phyloP scores from a whole-genome alignment of 2,797 vertebrate species.

The Acanthurus tractus region DNA sequence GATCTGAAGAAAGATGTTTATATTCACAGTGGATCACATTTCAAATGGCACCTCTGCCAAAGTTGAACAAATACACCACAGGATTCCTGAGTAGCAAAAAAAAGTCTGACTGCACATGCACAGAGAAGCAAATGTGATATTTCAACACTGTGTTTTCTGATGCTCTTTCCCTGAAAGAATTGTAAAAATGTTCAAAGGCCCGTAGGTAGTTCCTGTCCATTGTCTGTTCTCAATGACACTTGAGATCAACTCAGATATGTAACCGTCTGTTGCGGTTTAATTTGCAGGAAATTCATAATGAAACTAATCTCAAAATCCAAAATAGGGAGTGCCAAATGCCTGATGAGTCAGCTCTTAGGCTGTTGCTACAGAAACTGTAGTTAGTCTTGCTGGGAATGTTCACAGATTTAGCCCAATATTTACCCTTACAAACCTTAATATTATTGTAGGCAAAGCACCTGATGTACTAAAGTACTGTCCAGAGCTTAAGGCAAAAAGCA shows the following conservation, averaged over 20 bases:
- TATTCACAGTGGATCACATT: constrained; percentile 76
- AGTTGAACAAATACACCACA: constrained; percentile 70
- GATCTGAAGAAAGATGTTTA: constrained; percentile 77
- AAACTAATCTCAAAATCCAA: constrained; percentile 39
- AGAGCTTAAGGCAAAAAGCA: constrained; percentile 1
- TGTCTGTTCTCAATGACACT: constrained; percentile 1
- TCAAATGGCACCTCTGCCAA: constrained; percentile 71
- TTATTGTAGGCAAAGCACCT: constrained; percentile 29
- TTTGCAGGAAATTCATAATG: constrained; percentile 51
- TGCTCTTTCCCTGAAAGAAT: constrained; percentile 35
- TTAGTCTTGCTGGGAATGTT: constrained; percentile 36
- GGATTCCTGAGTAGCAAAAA: constrained; percentile 50
- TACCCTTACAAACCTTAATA: constrained; percentile 8
- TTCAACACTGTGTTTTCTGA: constrained; percentile 19
- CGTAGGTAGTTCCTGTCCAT: not conserved
- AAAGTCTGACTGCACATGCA: constrained; percentile 4
- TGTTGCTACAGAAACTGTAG: constrained; percentile 39
- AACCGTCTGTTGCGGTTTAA: constrained; percentile 8
- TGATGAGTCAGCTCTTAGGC: constrained; percentile 48
- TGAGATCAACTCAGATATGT: not conserved
- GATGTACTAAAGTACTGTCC: constrained; percentile 12
- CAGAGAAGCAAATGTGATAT: constrained; percentile 41
- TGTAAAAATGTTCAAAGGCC: constrained; percentile 33
- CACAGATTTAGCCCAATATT: constrained; percentile 23
- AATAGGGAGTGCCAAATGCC: constrained; percentile 36